Evolutionary conservation across 2,113 vertebrate species (phyloP).

Genomic region (Redunca redunca): DNA sequence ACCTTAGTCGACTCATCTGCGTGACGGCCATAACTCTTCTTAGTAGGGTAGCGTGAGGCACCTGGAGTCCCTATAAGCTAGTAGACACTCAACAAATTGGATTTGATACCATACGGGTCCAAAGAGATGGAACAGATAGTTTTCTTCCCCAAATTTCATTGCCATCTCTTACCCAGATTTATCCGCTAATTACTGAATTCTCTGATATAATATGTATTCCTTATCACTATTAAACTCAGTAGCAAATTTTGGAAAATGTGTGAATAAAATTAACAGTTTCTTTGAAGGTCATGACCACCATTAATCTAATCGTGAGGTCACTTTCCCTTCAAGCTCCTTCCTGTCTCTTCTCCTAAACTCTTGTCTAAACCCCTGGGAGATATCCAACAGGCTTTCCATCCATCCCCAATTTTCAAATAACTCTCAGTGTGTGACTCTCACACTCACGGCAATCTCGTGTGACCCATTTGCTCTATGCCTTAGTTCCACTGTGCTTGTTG

Average conservation of each 20-base stretch:
- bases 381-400: neutral
- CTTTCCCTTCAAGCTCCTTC: neutral
- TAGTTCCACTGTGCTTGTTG: neutral
- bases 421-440: neutral
- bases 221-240: neutral
- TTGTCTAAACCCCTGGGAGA: neutral
- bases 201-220: neutral
- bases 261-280: neutral
- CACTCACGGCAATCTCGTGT: neutral
- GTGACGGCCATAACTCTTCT: neutral
- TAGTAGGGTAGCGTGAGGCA: fast-evolving
- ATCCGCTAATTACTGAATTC: neutral
- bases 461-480: neutral
- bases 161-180: neutral
- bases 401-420: neutral
- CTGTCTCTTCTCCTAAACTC: neutral
- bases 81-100: no score
- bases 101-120: neutral
- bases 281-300: neutral
- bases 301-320: neutral
- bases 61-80: no score
- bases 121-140: neutral
- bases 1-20: neutral
- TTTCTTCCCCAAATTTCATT: neutral
- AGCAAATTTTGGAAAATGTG: neutral